phyloP scores from a whole-genome alignment of 2,797 vertebrate genomes.

The Phataginus tricuspis region DNA sequence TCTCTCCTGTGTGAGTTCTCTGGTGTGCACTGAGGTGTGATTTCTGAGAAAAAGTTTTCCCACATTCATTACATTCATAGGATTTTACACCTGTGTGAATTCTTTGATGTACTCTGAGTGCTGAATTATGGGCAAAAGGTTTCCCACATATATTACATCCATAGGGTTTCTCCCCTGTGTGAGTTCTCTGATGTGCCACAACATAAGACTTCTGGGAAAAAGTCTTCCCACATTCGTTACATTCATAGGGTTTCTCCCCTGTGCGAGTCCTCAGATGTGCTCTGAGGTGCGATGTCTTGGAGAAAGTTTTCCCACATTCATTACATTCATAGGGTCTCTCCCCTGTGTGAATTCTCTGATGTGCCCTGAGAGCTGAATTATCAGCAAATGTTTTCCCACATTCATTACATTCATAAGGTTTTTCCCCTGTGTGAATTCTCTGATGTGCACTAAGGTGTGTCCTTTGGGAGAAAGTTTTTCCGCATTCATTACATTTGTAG shows the following conservation, averaged over 20 bases:
- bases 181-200: constrained; percentile 41
- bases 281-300: constrained; percentile 7
- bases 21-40: constrained; percentile 62
- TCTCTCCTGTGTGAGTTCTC: constrained; percentile 54
- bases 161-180: constrained; percentile 52
- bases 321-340: constrained; percentile 44
- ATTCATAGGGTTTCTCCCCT: constrained; percentile 46
- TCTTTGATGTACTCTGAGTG: constrained; percentile 53
- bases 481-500: constrained; percentile 48
- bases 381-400: constrained; percentile 40
- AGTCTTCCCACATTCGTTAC: constrained; percentile 56
- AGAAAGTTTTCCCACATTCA: constrained; percentile 56
- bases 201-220: constrained; percentile 48
- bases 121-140: constrained; percentile 46
- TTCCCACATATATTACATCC: constrained; percentile 49
- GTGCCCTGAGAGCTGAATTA: constrained; percentile 1
- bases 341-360: constrained; percentile 31
- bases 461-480: constrained; percentile 56
- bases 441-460: constrained; percentile 40
- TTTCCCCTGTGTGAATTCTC: constrained; percentile 61
- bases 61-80: constrained; percentile 43
- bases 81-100: constrained; percentile 51
- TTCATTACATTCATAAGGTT: constrained; percentile 28
- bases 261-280: constrained; percentile 13
- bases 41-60: constrained; percentile 69